A percentile compares a stretch with the other conserved stretches of the same genome.
Conservation (phyloP, 2,888 invertebrate genomes). For the Leptura quadrifasciata region DNA sequence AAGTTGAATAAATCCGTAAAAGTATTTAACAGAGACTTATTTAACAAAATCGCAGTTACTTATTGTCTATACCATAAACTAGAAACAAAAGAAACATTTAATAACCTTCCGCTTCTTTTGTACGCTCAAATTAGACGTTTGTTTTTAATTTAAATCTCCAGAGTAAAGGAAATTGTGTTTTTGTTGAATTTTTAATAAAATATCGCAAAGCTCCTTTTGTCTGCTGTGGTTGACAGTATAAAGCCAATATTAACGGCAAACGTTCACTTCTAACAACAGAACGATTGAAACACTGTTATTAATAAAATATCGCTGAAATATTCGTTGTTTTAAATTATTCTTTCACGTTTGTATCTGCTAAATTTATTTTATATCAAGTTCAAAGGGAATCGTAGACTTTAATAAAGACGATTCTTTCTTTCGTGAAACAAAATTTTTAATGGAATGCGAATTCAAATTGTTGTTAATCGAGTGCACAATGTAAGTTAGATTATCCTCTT, state of each 20-base stretch:
- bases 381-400: conserved; percentile 30
- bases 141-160: conserved; percentile 41
- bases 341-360: conserved; percentile 32
- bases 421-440: conserved; percentile 17
- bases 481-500: neutral
- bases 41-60: conserved; percentile 15
- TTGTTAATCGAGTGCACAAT: neutral
- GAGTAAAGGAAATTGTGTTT: conserved; percentile 39
- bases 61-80: conserved; percentile 21
- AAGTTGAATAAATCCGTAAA: neutral
- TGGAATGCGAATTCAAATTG: neutral
- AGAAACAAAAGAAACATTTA: conserved; percentile 29
- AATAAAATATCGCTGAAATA: conserved; percentile 30
- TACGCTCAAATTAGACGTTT: conserved; percentile 37
- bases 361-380: conserved; percentile 30
- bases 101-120: conserved; percentile 31
- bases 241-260: conserved; percentile 43
- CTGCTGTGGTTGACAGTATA: conserved; percentile 41
- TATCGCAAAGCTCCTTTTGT: conserved; percentile 41
- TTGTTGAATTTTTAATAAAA: conserved; percentile 43
- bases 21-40: neutral
- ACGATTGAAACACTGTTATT: conserved; percentile 36
- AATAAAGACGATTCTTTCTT: conserved; percentile 28
- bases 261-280: conserved; percentile 24
- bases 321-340: conserved; percentile 35